These are phyloP conservation scores for Ceraclea dissimilis DNA, from an alignment of 2,888 invertebrate species.

Conservation along the genomic window DNA sequence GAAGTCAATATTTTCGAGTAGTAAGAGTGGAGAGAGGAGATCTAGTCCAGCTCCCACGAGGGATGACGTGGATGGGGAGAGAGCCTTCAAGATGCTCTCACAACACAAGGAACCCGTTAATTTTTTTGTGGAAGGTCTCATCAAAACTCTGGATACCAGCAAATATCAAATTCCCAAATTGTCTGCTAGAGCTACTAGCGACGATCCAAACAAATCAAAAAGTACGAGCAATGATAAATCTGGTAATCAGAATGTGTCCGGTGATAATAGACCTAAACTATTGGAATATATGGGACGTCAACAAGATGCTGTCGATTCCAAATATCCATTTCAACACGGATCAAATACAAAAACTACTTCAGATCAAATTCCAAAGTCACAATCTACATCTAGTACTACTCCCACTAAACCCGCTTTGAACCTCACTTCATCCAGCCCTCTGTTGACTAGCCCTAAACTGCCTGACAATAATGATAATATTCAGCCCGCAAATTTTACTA, in stretches of 20 bases:
- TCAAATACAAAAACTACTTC: constrained; percentile 33
- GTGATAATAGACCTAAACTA: constrained; percentile 30
- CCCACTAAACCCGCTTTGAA: constrained; percentile 41
- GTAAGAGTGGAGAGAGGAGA: constrained; percentile 53
- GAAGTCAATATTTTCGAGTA: constrained; percentile 56
- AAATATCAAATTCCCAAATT: constrained; percentile 85
- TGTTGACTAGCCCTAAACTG: constrained; percentile 17
- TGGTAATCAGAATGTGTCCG: constrained; percentile 31
- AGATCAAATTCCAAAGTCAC: constrained; percentile 41
- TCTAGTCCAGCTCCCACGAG: constrained; percentile 58
- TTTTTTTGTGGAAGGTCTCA: constrained; percentile 63
- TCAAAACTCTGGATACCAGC: constrained; percentile 69
- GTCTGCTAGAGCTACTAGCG: constrained; percentile 45
- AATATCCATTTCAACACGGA: constrained; percentile 43
- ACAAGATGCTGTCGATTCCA: constrained; percentile 36
- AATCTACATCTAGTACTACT: constrained; percentile 33
- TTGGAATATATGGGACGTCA: constrained; percentile 40
- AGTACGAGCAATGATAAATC: constrained; percentile 45
- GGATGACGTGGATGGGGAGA: constrained; percentile 57
- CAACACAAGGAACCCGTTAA: constrained; percentile 53
- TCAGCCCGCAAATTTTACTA: constrained; percentile 33
- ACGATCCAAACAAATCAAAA: constrained; percentile 33
- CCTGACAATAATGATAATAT: constrained; percentile 31
- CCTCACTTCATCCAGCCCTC: constrained; percentile 38
- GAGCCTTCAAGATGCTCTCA: constrained; percentile 51